These are phyloP conservation scores for Drosophila bifasciata DNA, from an alignment of 1,140 invertebrate genomes.

Conservation along the genomic window DNA sequence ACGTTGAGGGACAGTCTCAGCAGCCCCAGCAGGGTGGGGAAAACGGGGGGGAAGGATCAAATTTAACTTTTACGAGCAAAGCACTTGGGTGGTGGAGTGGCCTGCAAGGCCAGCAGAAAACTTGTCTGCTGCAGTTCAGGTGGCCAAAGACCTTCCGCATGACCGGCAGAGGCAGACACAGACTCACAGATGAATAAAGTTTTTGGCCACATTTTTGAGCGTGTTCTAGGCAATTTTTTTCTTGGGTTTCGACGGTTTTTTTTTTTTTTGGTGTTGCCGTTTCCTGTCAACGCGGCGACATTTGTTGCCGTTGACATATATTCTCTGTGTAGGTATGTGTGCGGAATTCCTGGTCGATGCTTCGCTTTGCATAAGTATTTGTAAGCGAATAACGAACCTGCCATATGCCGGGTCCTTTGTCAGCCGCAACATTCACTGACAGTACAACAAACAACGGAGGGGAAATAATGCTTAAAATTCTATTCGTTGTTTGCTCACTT, in stretches of 20 bases:
- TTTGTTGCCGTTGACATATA: slow-evolving; percentile 73
- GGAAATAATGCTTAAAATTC: slow-evolving; percentile 44
- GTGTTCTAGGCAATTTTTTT: slow-evolving; percentile 45
- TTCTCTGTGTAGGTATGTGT: slow-evolving; percentile 15
- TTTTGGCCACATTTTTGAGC: slow-evolving; percentile 48
- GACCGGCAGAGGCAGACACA: neutral
- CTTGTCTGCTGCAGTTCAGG: slow-evolving; percentile 57
- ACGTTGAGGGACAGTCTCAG: slow-evolving; percentile 14
- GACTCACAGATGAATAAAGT: slow-evolving; percentile 1
- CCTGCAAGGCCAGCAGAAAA: slow-evolving; percentile 69
- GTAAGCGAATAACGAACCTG: slow-evolving; percentile 14
- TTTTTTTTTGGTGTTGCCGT: slow-evolving; percentile 24
- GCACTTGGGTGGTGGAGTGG: slow-evolving; percentile 4
- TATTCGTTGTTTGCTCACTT: slow-evolving; percentile 42
- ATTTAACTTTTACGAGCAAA: slow-evolving; percentile 41
- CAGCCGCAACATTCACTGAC: slow-evolving; percentile 41
- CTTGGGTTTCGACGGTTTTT: slow-evolving; percentile 15
- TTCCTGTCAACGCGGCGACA: slow-evolving; percentile 57
- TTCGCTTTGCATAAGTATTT: slow-evolving; percentile 51
- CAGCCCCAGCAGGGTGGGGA: neutral
- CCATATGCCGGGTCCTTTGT: slow-evolving; percentile 1
- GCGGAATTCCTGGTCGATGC: slow-evolving; percentile 53
- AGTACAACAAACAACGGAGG: slow-evolving; percentile 3
- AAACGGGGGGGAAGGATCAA: slow-evolving; percentile 17
- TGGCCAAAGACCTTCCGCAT: slow-evolving; percentile 36